Conservation (phyloP, 35 echinoderm and acorn worm genomes). For the Acanthaster planci region DNA sequence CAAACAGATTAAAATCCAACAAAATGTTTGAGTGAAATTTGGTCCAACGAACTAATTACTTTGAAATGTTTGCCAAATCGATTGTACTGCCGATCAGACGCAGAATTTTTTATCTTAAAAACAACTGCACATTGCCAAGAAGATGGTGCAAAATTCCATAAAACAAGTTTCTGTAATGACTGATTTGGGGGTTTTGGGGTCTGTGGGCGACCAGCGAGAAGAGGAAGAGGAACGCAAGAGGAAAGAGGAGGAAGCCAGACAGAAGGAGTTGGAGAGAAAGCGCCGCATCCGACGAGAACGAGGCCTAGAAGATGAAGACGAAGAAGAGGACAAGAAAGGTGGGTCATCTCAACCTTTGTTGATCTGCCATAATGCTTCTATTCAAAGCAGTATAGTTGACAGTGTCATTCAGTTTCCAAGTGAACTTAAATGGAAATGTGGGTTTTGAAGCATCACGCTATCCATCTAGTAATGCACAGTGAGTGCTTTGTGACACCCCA, state of each 20-base stretch:
- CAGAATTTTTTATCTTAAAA: no score
- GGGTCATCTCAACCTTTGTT: neutral
- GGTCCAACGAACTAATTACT: no score
- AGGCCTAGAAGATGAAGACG: conserved; percentile 93
- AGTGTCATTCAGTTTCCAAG: neutral
- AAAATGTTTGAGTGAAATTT: no score
- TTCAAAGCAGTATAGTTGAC: neutral
- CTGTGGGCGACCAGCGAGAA: conserved; percentile 58
- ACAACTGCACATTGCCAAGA: no score
- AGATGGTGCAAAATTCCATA: no score
- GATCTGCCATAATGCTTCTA: neutral
- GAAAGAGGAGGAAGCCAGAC: conserved; percentile 70
- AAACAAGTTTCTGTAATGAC: no score
- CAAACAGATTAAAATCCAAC: no score
- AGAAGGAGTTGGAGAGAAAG: conserved; percentile 74
- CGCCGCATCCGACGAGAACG: conserved; percentile 74
- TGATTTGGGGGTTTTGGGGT: neutral
- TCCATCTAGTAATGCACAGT: no score
- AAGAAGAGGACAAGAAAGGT: conserved; percentile 94
- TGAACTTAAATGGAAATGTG: neutral
- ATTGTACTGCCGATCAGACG: no score
- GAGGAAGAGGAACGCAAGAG: conserved; percentile 82
- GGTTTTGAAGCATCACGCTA: no score
- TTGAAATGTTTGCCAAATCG: no score
- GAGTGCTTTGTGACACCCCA: no score